phyloP scores from a whole-genome alignment of 2,797 vertebrate species.

The Crax fasciolata region DNA sequence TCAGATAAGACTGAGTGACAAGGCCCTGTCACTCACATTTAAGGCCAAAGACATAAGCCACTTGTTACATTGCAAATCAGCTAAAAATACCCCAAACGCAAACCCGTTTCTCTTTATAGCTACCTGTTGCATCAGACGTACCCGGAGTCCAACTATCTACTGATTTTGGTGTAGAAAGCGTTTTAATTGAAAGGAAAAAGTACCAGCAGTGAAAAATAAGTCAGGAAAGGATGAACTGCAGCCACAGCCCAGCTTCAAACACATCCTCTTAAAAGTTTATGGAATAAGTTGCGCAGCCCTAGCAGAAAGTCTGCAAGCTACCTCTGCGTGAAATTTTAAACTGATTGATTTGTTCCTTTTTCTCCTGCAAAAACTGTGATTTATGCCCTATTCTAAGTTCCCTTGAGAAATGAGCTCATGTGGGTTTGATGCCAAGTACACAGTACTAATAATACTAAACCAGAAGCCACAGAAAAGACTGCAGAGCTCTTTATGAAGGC shows the following conservation, averaged over 20 bases:
- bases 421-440: not conserved
- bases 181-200: not conserved
- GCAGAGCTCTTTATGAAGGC: not conserved
- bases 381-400: not conserved
- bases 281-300: not conserved
- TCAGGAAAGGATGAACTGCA: not conserved
- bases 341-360: not conserved
- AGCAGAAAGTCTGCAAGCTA: not conserved
- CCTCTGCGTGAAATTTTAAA: not conserved
- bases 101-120: not conserved
- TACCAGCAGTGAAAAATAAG: not conserved
- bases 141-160: not conserved
- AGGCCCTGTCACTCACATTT: not conserved
- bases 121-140: not conserved
- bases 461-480: not conserved
- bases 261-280: not conserved
- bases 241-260: not conserved
- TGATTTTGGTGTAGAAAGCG: not conserved
- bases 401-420: not conserved
- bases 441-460: not conserved
- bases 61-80: not conserved
- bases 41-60: not conserved
- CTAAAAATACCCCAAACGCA: constrained; percentile 10
- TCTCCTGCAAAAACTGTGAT: not conserved
- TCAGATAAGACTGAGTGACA: constrained; percentile 4